Percentiles rank a stretch among this genome's conserved stretches.
phyloP scores from a whole-genome alignment of 2,888 invertebrate genomes.

The Polydrusus tereticollis region DNA sequence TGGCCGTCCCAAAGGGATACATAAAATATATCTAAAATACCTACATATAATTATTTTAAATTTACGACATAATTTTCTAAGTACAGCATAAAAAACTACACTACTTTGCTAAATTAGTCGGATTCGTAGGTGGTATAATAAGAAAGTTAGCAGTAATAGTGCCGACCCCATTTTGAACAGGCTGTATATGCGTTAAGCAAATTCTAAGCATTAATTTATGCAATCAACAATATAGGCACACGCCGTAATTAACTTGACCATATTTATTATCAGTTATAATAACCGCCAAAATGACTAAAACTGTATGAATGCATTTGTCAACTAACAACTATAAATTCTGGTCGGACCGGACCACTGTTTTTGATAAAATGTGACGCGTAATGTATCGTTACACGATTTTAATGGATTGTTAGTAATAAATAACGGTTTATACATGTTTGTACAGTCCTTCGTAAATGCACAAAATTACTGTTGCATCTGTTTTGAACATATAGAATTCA shows the following conservation, averaged over 20 bases:
- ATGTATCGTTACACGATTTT: conserved; percentile 8
- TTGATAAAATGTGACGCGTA: conserved; percentile 38
- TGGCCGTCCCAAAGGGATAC: no score
- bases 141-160: no score
- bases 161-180: no score
- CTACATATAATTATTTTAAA: no score
- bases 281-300: conserved; percentile 21
- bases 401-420: conserved; percentile 7
- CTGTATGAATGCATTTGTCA: conserved; percentile 33
- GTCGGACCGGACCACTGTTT: conserved; percentile 29
- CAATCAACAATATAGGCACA: not conserved
- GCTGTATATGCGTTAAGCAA: not conserved
- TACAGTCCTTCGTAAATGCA: not conserved
- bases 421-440: conserved; percentile 2
- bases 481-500: not conserved
- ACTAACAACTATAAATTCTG: conserved; percentile 34
- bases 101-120: no score
- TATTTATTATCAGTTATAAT: conserved; percentile 33
- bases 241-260: conserved; percentile 10
- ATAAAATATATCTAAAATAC: no score
- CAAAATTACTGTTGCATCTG: not conserved
- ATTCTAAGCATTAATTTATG: not conserved
- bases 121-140: no score
- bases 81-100: no score
- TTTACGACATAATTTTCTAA: no score